Conservation (phyloP, 2,113 vertebrate genomes). For the Eira barbara region DNA sequence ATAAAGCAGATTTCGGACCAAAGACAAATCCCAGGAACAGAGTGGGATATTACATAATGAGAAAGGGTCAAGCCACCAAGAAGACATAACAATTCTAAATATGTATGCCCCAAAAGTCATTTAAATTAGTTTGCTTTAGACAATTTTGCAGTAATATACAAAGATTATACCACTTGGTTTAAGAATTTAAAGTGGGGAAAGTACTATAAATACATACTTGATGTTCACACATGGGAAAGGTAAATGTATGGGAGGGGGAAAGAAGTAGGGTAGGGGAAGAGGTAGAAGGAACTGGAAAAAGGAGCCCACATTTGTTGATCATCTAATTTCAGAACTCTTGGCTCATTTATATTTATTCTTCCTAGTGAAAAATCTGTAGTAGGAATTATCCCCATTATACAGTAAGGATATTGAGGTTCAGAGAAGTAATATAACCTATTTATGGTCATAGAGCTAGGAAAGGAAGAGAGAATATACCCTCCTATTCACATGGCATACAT, state of each 20-base stretch:
- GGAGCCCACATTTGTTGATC: neutral
- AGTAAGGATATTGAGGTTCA: neutral
- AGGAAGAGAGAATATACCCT: neutral
- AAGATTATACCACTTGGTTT: neutral
- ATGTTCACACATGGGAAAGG: neutral
- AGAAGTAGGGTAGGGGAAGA: neutral
- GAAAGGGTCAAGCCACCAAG: neutral
- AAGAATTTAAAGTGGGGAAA: conserved; percentile 39
- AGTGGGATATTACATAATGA: neutral
- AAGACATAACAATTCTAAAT: neutral
- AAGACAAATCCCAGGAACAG: neutral
- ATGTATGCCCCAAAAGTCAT: neutral
- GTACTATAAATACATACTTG: neutral
- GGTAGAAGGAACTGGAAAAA: conserved; percentile 6
- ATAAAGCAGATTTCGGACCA: neutral
- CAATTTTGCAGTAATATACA: neutral
- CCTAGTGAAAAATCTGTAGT: neutral
- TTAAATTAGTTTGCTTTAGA: neutral
- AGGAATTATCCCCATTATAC: conserved; percentile 3
- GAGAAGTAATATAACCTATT: neutral
- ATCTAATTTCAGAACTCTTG: conserved; percentile 16
- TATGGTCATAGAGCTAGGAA: neutral
- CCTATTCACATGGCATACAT: neutral
- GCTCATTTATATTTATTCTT: conserved; percentile 23
- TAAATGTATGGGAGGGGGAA: neutral